A percentile compares a stretch with the other conserved stretches of the same genome.
Conservation (phyloP, 2,113 vertebrate genomes). For the Anguilla rostrata region DNA sequence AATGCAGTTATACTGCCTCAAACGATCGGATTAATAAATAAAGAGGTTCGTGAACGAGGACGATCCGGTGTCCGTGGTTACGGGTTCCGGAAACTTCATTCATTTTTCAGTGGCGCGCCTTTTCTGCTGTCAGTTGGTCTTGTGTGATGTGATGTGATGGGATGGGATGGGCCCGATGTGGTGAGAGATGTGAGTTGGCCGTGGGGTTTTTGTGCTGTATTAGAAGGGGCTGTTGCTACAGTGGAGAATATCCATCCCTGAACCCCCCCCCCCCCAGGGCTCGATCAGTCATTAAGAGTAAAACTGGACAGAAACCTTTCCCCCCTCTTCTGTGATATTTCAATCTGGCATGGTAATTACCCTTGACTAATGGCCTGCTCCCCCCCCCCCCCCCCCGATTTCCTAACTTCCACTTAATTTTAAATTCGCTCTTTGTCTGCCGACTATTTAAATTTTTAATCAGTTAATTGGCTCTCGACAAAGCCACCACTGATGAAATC, state of each 20-base stretch:
- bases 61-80: background rate
- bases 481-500: background rate
- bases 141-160: background rate
- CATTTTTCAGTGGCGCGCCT: slow-evolving; percentile 21
- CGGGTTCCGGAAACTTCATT: slow-evolving; percentile 4
- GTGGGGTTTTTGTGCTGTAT: background rate
- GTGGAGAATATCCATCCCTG: too few relatives aligned
- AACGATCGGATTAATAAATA: slow-evolving; percentile 1
- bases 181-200: too few relatives aligned
- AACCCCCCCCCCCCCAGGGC: too few relatives aligned
- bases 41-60: background rate
- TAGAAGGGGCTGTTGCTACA: too few relatives aligned
- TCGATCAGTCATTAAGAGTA: background rate
- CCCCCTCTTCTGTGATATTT: background rate
- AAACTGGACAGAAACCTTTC: background rate
- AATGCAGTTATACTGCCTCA: background rate
- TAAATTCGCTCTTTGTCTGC: background rate
- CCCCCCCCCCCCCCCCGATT: background rate
- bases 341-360: background rate
- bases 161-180: too few relatives aligned
- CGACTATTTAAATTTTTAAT: background rate
- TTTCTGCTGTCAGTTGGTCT: background rate
- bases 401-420: background rate
- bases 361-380: background rate
- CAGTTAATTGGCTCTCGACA: background rate